Evolutionary conservation across 2,113 vertebrate species (phyloP), one percentile per base, ranked within the genome.

Genomic region (Aythya baeri): DNA sequence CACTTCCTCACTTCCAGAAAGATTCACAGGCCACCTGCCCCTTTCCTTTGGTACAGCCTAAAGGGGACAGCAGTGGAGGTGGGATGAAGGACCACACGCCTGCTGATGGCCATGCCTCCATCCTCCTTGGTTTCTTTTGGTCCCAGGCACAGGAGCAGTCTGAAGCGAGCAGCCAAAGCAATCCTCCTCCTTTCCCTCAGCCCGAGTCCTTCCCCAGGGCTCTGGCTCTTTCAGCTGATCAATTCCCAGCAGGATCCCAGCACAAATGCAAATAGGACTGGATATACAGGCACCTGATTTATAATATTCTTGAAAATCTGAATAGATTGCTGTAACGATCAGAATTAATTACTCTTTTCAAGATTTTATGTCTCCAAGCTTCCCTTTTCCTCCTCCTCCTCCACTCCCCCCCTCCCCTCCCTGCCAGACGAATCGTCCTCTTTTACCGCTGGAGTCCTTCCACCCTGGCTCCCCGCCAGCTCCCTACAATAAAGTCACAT

Each of bases 321-420:
- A 91, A 92, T 95, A 94, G 88, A 96, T 93, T 71, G 75, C 75
- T 85, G 72, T 91, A 97, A 94, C 3, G 32, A 97, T 91, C 89
- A 95, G 92, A 96, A 97, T 97, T 95, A 96, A 97, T 96, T 97
- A 96, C 91, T 96, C 95, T 96, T 92, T 94, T 95, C 94, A 94
- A 91, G 89, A 96, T 93, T 95, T 94, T 93, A 94, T 93, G 85
- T 96, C 92, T 96, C 63, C 80, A 85, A 88, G 88, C 83, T 97
- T 96, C 73, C 54, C 52, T 95, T 90, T 90, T 92, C 62, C 80
- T 94, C 83, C 88, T 94, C 83, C 88, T 83, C 14, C 83, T 76
- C 25, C 6, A 1, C 58, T 38, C 12, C 54, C 11, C 5, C 23
- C 29, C 70, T 17, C 41, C 70, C 38, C 7, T 41, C 63, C 57